Evolutionary conservation across 2,888 invertebrate species (phyloP).

Genomic region (Imbricaverruca yamaguchii): DNA sequence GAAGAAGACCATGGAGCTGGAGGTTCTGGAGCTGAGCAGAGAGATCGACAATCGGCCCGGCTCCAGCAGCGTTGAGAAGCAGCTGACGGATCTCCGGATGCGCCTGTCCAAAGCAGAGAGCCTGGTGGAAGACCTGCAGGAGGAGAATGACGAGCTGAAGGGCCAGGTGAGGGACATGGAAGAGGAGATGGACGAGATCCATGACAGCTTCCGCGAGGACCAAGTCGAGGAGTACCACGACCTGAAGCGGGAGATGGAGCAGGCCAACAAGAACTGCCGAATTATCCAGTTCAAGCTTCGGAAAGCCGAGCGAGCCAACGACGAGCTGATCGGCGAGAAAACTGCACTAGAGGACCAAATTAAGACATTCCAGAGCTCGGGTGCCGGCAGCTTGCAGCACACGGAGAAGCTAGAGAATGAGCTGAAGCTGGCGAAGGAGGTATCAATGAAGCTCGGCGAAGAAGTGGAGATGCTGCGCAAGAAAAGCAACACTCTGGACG

Average conservation of each 20-base stretch:
- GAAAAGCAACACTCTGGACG: not conserved
- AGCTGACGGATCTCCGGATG: slow-evolving; percentile 55
- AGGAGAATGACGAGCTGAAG: slow-evolving; percentile 91
- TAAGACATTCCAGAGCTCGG: slow-evolving; percentile 39
- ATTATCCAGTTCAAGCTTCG: slow-evolving; percentile 95
- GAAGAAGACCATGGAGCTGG: slow-evolving; percentile 31
- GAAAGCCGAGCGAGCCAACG: slow-evolving; percentile 84
- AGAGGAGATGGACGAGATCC: slow-evolving; percentile 97
- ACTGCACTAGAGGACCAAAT: slow-evolving; percentile 49
- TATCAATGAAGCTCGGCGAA: slow-evolving; percentile 52
- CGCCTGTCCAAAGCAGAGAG: slow-evolving; percentile 85
- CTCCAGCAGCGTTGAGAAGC: slow-evolving; percentile 32
- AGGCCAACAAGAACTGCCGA: slow-evolving; percentile 94
- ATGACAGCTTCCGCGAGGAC: slow-evolving; percentile 93
- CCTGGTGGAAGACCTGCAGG: slow-evolving; percentile 86
- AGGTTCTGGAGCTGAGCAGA: slow-evolving; percentile 32
- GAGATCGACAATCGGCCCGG: slow-evolving; percentile 32
- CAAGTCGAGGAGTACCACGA: slow-evolving; percentile 94
- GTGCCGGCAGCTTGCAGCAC: slow-evolving; percentile 51
- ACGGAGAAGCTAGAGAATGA: slow-evolving; percentile 80
- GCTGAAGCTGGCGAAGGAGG: slow-evolving; percentile 68
- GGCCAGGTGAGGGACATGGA: slow-evolving; percentile 87
- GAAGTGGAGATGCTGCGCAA: slow-evolving; percentile 51
- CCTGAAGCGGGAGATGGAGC: slow-evolving; percentile 88
- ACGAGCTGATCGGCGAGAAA: slow-evolving; percentile 79